Conservation (phyloP, 2,888 invertebrate genomes). For the Nomada flava region DNA sequence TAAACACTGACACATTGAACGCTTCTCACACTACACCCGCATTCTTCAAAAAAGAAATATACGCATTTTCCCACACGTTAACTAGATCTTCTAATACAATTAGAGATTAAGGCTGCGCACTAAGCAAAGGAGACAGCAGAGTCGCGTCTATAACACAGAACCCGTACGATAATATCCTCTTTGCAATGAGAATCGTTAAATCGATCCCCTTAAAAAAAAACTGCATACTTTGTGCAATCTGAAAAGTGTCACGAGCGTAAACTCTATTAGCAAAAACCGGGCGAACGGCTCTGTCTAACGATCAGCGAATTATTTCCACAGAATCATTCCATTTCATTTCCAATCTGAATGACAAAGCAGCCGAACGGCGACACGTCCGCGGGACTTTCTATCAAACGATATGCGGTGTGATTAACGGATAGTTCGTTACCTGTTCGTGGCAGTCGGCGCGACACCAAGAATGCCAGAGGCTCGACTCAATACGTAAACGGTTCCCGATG, state of each 20-base stretch:
- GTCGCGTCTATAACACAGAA: neutral
- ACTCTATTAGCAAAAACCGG: neutral
- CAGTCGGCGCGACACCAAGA: neutral
- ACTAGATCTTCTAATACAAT: neutral
- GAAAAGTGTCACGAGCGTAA: constrained; percentile 36
- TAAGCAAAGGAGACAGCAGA: neutral
- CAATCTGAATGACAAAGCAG: neutral
- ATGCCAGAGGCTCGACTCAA: constrained; percentile 26
- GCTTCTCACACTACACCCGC: too few species aligned
- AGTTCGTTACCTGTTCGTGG: neutral
- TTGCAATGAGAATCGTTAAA: neutral
- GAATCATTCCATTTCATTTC: constrained; percentile 16
- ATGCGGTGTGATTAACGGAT: constrained; percentile 22
- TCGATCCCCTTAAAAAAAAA: neutral
- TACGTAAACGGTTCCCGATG: constrained; percentile 64
- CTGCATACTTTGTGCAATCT: too few species aligned
- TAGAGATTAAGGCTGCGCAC: neutral
- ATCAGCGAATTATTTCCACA: constrained; percentile 41
- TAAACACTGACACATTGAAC: too few species aligned
- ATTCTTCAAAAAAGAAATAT: too few species aligned
- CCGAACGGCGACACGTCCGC: neutral
- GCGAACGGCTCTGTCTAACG: constrained; percentile 34
- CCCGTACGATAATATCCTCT: neutral
- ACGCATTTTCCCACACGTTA: neutral
- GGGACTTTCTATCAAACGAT: neutral